Evolutionary conservation across 2,888 invertebrate species (phyloP), one percentile per base, ranked within the genome.

Genomic region (Caenorhabditis sp.): DNA sequence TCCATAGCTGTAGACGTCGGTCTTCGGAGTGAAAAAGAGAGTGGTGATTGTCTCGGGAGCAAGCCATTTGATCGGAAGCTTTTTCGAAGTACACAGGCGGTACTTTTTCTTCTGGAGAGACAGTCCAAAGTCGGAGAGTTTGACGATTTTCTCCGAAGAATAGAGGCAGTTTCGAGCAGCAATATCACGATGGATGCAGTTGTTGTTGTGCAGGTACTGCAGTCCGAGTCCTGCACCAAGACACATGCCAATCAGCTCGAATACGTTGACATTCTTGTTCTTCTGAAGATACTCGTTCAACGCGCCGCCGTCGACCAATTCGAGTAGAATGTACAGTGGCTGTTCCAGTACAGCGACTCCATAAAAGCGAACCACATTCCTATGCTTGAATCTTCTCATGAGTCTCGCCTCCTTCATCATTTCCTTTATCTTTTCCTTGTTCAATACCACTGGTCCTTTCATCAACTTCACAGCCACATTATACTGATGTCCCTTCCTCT

Each of bases 381-480:
- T 65, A 50, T 84, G 84, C 11, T 70, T 65, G 50, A 84, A 68
- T 55, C 71, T 71, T 35, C 84, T 60, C 79, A 79, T 79, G 13
- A 84, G 61, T 5, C 84, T 61, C 0, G 84, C 84, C 35, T 84
- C 84, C 26, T 77, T 74, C 84, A 84, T 84, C 79, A 84, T 76
- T 20, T 83, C 84, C 26, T 69, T 58, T 18, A 84, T 81, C 65
- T 84, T 81, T 20, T 53, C 51, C 32, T 83, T 83, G 24, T 51
- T 61, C 72, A 72, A 11, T 6, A 65, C 72, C 9, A 72, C 80
- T 1, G 60, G 18, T 8, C 72, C 80, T 35, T 80, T 80, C 67
- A 67, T 69, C 61, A 83, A 20, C 35, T 83, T 83, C 32, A 81
- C 68, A 15, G 80, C 83, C 35, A 78, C 83, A 40, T 83, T 70